These are phyloP conservation scores for Gobio occitaniae DNA, from an alignment of 2,797 vertebrate species.

Conservation along the genomic window DNA sequence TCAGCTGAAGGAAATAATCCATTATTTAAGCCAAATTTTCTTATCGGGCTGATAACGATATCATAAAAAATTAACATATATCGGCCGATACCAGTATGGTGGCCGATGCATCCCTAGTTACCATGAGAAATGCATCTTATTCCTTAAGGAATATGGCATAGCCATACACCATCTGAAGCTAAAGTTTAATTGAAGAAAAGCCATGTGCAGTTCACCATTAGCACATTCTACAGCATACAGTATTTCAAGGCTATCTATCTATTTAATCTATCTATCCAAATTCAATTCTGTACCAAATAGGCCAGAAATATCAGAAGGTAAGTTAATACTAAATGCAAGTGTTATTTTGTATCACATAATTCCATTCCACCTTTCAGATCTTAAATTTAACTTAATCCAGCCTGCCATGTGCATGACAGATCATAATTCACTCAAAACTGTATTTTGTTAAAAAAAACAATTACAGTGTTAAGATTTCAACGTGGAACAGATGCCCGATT, in stretches of 20 bases:
- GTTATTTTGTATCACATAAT: not conserved
- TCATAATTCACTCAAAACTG: not conserved
- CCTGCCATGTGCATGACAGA: not conserved
- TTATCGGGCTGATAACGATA: no score
- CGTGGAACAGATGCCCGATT: slow-evolving; percentile 5
- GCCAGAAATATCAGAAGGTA: not conserved
- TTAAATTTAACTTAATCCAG: not conserved
- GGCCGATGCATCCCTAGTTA: no score
- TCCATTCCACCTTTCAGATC: not conserved
- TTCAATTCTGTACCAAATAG: not conserved
- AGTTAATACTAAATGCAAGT: not conserved
- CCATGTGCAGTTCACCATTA: not conserved
- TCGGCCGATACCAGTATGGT: no score
- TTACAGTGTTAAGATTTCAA: not conserved
- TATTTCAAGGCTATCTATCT: no score
- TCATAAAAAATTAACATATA: no score
- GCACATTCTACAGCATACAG: not conserved
- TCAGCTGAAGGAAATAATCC: no score
- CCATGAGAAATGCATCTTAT: not conserved
- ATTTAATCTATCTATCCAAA: not conserved
- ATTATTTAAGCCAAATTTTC: no score
- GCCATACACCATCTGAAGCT: not conserved
- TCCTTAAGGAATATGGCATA: not conserved
- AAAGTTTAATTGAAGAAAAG: slow-evolving; percentile 3
- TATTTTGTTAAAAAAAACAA: not conserved